Base-by-base conservation (phyloP, 2,888 invertebrate genomes). In the Artemia sinica region DNA sequence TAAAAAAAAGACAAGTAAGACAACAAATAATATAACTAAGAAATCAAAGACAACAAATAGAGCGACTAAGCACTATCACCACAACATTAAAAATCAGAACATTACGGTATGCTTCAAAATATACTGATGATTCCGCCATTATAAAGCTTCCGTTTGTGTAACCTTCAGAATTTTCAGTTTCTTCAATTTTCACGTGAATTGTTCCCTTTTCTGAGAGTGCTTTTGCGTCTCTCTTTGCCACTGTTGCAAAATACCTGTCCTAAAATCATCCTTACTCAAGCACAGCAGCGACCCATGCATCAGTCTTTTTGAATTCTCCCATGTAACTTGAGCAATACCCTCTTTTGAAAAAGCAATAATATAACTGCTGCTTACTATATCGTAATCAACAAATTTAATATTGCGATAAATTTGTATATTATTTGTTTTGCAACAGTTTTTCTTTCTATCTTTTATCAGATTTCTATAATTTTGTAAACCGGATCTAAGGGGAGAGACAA, bases 31-130 rank as follows among this genome's bases (percentile, higher is more conserved):
- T 18, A 18, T 18, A 18, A 18, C 18, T 18, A 18, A 18, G 18
- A 18, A 18, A 18, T 18, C 18, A 18, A 18, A 18, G 18, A 18
- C 18, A 18, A 18, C 18, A 18, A 18, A 18, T 18, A 18, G 18
- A 18, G 18, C 18, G 18, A 18, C 18, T 18, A 18, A 18, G 18
- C 18, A 18, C 18, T 18, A 18, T 18, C 18, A 18, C 18, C 18
- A 18, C 18, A 18, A 18, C 18, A 18, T 18, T 18, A 18, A 18
- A 18, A 18, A 18, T 18, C 18, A 18, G 78, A 0, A 89, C 87
- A 74, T 86, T 84, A 72, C 85, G 81, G 75, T 90, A 91, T 0
- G 90, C 88, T 75, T 90, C 90, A 75, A 90, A 89, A 76, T 86
- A 91, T 0, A 87, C 84, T 68, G 84, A 84, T 68, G 87, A 85